These are phyloP conservation scores for Saimiri boliviensis DNA, from an alignment of 2,113 vertebrate genomes.

Conservation along the genomic window DNA sequence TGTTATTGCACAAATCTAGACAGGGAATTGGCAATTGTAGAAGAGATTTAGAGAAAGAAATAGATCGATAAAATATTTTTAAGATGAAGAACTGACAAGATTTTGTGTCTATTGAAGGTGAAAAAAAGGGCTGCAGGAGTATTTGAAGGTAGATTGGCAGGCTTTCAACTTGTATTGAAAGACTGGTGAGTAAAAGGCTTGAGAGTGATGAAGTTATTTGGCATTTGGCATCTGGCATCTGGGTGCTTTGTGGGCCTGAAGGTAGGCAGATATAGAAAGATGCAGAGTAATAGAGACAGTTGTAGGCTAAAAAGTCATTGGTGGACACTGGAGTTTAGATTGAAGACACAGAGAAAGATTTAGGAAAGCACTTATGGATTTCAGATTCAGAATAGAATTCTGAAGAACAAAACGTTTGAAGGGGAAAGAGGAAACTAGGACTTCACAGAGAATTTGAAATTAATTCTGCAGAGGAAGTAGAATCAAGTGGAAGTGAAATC, in stretches of 20 bases:
- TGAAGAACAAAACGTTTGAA: background rate
- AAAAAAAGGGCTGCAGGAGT: background rate
- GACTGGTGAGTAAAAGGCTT: background rate
- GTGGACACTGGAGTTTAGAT: background rate
- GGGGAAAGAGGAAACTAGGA: background rate
- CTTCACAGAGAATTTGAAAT: background rate
- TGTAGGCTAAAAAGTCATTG: background rate
- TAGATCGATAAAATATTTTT: background rate
- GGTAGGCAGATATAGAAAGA: background rate
- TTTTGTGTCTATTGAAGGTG: background rate
- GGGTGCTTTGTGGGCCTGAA: background rate
- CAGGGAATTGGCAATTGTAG: background rate
- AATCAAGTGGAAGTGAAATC: background rate
- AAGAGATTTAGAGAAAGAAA: background rate
- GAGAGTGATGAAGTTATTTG: background rate
- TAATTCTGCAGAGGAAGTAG: background rate
- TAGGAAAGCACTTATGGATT: accelerated
- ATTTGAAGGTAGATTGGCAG: background rate
- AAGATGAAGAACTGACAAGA: background rate
- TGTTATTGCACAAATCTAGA: background rate
- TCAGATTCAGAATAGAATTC: background rate
- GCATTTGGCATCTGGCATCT: background rate
- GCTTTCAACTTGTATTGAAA: background rate
- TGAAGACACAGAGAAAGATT: background rate
- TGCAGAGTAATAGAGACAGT: background rate